Base-by-base conservation (phyloP, 2,888 invertebrate species). In the Notodonta ziczac region DNA sequence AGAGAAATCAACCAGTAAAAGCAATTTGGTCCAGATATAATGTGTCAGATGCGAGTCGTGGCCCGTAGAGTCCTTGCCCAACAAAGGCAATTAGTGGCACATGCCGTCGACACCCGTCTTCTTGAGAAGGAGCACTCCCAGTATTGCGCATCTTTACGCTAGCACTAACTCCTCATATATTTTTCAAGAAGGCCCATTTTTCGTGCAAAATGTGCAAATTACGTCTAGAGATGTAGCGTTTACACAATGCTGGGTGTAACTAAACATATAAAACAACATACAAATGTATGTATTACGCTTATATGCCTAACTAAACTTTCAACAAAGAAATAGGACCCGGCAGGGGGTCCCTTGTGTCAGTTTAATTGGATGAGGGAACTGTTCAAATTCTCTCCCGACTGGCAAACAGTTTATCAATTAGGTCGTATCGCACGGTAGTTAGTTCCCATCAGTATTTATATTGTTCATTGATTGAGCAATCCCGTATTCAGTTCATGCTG, bases 41-140 rank as follows among this genome's bases (percentile, higher is more conserved):
- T 67, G 73, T 66, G 63, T 59, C 59, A 51, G 62, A 60, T 62
- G 62, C 67, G 61, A 67, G 66, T 66, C 59, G 63, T 58, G 60
- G 56, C 62, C 58, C 66, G 66, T 69, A 63, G 69, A 72, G 75
- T 78, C 77, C 74, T 81, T 82, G 83, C 70, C 84, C 84, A 83
- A 83, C 81, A 82, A 82, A 81, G 84, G 85, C 88, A 89, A 90
- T 91, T 90, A 89, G 86, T 69, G 81, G 79, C 89, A 89, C 82
- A 85, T 85, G 88, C 82, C 82, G 83, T 80, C 82, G 76, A 80
- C 85, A 78, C 78, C 67, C 76, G 73, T 71, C 80, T 80, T 75
- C 75, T 77, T 77, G 63, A 71, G 69, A 74, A 76, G 81, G 75
- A 69, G 76, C 76, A 72, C 77, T 81, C 69, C 72, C 78, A 80